phyloP scores from a whole-genome alignment of 2,113 vertebrate species.

The Odobenus rosmarus region DNA sequence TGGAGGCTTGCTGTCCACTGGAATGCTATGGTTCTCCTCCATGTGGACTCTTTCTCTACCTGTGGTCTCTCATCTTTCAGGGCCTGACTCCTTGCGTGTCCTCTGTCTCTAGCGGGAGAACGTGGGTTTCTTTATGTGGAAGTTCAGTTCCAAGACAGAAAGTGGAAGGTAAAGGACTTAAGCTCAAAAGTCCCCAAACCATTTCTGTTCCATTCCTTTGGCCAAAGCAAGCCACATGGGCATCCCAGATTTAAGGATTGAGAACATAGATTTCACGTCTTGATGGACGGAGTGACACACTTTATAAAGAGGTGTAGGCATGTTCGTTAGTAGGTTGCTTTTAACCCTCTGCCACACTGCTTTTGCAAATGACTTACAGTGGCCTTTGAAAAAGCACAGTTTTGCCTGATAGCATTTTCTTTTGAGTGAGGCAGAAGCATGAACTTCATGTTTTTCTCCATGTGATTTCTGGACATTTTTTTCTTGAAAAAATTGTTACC shows the following conservation, averaged over 20 bases:
- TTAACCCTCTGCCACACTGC: fast-evolving
- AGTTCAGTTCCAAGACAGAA: background rate
- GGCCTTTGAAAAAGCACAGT: background rate
- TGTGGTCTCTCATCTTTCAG: no score
- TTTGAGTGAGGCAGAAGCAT: background rate
- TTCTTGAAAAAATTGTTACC: background rate
- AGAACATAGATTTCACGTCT: background rate
- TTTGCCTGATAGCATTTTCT: background rate
- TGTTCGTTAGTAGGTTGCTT: background rate
- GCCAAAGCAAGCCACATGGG: fast-evolving
- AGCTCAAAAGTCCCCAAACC: background rate
- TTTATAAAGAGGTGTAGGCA: fast-evolving
- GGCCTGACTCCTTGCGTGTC: background rate
- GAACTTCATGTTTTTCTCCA: background rate
- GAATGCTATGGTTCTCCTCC: background rate
- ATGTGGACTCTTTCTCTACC: background rate
- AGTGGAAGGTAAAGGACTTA: background rate
- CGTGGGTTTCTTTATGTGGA: background rate
- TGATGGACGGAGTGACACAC: background rate
- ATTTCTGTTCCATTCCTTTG: background rate
- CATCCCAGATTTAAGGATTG: background rate
- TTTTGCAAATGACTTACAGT: background rate
- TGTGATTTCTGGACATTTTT: background rate
- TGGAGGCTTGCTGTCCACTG: background rate
- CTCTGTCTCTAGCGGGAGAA: background rate